Percentiles rank a stretch among this genome's conserved stretches.
These are phyloP conservation scores for Staurois parvus DNA, from an alignment of 2,797 vertebrate genomes.

Conservation along the genomic window DNA sequence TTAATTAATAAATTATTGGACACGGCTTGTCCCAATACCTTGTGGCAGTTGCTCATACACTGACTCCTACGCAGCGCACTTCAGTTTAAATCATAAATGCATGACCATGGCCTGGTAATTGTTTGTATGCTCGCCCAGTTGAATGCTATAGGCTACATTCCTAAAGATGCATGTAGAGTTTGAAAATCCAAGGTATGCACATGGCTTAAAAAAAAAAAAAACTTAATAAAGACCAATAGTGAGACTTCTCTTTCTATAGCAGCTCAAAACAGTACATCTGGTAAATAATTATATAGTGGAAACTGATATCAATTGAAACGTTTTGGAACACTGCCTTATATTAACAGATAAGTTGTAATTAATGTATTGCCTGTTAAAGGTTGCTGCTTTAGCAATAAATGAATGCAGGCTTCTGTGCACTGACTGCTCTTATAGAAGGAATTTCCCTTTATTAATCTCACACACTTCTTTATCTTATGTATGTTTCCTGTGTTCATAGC, in stretches of 20 bases:
- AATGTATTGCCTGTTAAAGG: constrained; percentile 5
- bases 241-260: neutral
- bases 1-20: constrained; percentile 21
- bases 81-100: constrained; percentile 14
- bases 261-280: neutral
- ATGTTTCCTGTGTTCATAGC: neutral
- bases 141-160: neutral
- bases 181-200: neutral
- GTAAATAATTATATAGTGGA: neutral
- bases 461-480: neutral
- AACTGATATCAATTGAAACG: neutral
- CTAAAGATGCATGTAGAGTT: neutral
- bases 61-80: neutral
- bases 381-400: constrained; percentile 7
- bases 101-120: constrained; percentile 9
- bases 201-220: neutral
- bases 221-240: neutral
- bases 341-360: constrained; percentile 12
- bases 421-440: neutral
- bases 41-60: neutral
- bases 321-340: neutral
- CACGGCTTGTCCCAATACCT: neutral
- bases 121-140: neutral
- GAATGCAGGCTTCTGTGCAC: neutral
- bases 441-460: neutral